Evolutionary conservation across 2,797 vertebrate species (phyloP).

Genomic region (Gadopsis marmoratus): DNA sequence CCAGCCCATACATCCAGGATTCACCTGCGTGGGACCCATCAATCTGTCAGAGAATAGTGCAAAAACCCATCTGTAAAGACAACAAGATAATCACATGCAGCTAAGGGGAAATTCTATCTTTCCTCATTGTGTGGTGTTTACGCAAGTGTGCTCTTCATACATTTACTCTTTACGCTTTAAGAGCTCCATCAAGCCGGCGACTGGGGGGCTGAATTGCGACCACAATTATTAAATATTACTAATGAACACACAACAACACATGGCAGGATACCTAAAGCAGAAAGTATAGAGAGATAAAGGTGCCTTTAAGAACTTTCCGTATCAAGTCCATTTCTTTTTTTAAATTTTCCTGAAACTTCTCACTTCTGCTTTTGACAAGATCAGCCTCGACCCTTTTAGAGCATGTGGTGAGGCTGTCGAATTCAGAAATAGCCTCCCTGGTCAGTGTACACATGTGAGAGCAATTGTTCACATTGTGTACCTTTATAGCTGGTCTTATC

Average conservation of each 20-base stretch:
- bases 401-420: conserved; percentile 83
- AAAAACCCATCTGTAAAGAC: conserved; percentile 39
- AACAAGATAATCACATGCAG: conserved; percentile 54
- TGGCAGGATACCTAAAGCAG: background rate
- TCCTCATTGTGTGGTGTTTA: conserved; percentile 6
- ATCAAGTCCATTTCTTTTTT: conserved; percentile 73
- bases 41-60: conserved; percentile 48
- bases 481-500: conserved; percentile 83
- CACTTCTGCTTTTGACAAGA: conserved; percentile 89
- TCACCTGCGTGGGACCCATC: conserved; percentile 33
- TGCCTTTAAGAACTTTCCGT: conserved; percentile 75
- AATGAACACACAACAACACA: background rate
- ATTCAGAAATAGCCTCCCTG: conserved; percentile 85
- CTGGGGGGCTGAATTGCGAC: conserved; percentile 8
- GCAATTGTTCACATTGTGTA: conserved; percentile 81
- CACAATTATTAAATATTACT: background rate
- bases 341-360: conserved; percentile 88
- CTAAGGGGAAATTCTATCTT: conserved; percentile 24
- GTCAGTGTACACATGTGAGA: conserved; percentile 83
- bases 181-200: background rate
- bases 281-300: conserved; percentile 51
- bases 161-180: background rate
- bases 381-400: conserved; percentile 81
- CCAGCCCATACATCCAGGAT: conserved; percentile 66
- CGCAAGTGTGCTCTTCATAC: background rate